Base-by-base conservation (phyloP, 2,797 vertebrate species). In the Gymnodraco acuticeps region DNA sequence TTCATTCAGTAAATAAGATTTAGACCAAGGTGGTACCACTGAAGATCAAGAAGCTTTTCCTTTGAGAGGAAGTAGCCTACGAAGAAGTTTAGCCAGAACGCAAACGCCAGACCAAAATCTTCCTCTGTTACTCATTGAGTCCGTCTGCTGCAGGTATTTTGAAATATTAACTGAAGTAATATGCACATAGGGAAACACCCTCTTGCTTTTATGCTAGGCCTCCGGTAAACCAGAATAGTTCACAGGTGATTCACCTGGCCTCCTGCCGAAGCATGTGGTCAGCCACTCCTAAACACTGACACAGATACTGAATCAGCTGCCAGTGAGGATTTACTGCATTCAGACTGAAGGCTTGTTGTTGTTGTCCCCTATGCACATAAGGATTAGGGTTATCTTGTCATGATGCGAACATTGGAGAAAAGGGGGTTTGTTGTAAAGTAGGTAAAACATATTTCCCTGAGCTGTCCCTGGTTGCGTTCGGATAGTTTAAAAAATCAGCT, bases 171-270 rank as follows among this genome's bases (percentile, higher is more conserved):
- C 16, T 27, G 27, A 71, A 19, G 5, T 60, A 61, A 70, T 42
- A 15, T n/a, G 2, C 11, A 20, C 17, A 27, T 33, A 0, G 3
- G 59, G 59, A 71, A 59, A 84, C 70, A 2, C 82, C 66, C 17
- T 47, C 10, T 5, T 17, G 13, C 45, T 58, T 78, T 48, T 50
- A 47, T 38, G 45, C 31, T 19, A 0, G 9, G 19, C 68, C 48
- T 53, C 16, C 20, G 48, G 53, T 75, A 27, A 65, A 70, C 46
- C 58, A 53, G 50, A 78, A 65, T 83, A 64, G 15, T 73, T 88
- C 2, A 47, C 46, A 76, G 68, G 47, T 82, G 84, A 87, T 63
- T 91, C 76, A 85, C 59, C 41, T 80, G 75, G 56, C 53, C 20
- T 73, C n/a, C 2, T 17, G 20, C 46, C 33, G 2, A 60, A 42